Evolutionary conservation across 2,113 vertebrate species (phyloP), one percentile per base, ranked within the genome.

Genomic region (Chrysemys picta): DNA sequence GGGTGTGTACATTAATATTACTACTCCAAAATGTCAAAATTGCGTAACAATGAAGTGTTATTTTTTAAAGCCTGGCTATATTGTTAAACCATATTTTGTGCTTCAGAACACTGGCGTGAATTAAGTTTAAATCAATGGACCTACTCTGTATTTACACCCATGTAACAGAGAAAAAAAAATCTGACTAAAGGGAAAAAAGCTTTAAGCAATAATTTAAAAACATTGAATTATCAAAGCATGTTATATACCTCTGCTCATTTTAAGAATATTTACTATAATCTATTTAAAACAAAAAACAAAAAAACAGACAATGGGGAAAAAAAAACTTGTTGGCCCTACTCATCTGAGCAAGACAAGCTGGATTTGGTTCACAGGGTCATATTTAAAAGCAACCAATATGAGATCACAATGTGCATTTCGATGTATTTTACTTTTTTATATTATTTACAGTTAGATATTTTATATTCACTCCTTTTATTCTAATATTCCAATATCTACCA

Each of bases 341-440:
- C 21, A 45, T 80, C 75, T 56, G 90, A 87, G 25, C 29, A 72
- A 88, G 54, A 27, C 4, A 90, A 82, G 56, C 17, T 82, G 42
- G 25, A 87, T 45, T 49, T 75, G 24, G 21, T 79, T 27, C 49
- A 27, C 21, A 87, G 81, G 16, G 86, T 87, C 27, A 56, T 6
- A 84, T 2, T 45, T 86, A 47, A 2, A 78, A 16, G 24, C 88
- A 42, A 25, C 52, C 59, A 69, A 93, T 8, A 80, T 35, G 93
- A 2, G 8, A 82, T 76, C 22, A 76, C 24, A 76, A 76, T 27
- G 83, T 45, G 85, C 84, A 10, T 16, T 29, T 54, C 0, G 9
- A 57, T 92, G 85, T 1, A 27, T 84, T 90, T 91, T 62, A 81
- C 62, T 91, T 94, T 69, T 84, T n/a, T 78, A 84, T 78, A 84